Percentiles rank a stretch among this genome's conserved stretches.
Evolutionary conservation across 2,797 vertebrate genomes (phyloP).

Genomic region (Hippopotamyrus pictus): DNA sequence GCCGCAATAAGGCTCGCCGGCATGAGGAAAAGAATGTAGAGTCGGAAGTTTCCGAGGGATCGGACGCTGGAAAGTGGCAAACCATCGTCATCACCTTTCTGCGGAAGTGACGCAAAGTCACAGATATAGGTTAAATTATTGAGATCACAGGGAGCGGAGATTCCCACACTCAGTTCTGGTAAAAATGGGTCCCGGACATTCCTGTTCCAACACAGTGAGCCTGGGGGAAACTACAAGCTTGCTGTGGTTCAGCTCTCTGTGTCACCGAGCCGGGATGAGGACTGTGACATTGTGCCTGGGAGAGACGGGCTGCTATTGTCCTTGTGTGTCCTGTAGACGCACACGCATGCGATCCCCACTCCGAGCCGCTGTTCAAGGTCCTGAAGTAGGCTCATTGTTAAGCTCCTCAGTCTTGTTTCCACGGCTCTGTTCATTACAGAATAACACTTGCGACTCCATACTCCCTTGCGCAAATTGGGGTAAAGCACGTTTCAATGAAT

Average conservation of each 20-base stretch:
- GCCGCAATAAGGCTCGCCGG: not conserved
- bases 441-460: not conserved
- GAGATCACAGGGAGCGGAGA: not conserved
- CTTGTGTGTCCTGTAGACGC: not conserved
- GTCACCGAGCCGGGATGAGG: not conserved
- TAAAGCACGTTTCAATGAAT: not conserved
- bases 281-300: not conserved
- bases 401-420: not conserved
- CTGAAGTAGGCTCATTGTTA: slow-evolving; percentile 34
- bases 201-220: not conserved
- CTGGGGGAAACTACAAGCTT: not conserved
- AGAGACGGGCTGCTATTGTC: not conserved
- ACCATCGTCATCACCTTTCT: not conserved
- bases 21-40: not conserved
- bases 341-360: not conserved
- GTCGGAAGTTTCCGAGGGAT: not conserved
- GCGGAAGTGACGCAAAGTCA: slow-evolving; percentile 1
- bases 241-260: not conserved
- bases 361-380: slow-evolving; percentile 44
- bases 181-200: slow-evolving; percentile 1
- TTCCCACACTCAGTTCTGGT: slow-evolving; percentile 7
- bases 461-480: not conserved
- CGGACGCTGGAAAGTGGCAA: not conserved
- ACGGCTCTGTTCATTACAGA: not conserved
- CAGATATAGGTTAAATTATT: slow-evolving; percentile 18